Conservation (phyloP, 2,888 invertebrate genomes). For the Pachydiplax longipennis region DNA sequence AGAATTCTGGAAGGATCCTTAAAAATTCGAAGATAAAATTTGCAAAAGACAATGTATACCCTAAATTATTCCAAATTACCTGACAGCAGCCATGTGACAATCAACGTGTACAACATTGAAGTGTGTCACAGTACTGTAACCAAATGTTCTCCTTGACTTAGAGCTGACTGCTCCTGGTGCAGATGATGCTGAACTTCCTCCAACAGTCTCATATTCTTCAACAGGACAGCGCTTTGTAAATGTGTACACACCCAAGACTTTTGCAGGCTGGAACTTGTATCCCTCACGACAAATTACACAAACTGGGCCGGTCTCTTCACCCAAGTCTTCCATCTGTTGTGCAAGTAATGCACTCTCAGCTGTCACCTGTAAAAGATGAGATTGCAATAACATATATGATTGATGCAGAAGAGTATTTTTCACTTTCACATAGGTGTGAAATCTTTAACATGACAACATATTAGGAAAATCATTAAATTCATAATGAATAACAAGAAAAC, state of each 20-base stretch:
- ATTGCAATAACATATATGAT: not conserved
- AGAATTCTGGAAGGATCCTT: no score
- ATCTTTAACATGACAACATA: no score
- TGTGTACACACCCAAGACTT: slow-evolving; percentile 95
- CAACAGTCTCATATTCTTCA: slow-evolving; percentile 82
- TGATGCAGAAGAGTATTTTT: no score
- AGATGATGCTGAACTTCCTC: not conserved
- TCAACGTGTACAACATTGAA: slow-evolving; percentile 98
- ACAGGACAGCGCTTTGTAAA: slow-evolving; percentile 94
- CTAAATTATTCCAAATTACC: slow-evolving; percentile 61
- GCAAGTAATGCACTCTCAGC: slow-evolving; percentile 84
- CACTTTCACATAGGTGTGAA: no score
- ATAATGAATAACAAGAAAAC: no score
- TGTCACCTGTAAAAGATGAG: slow-evolving; percentile 65
- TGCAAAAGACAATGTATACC: not conserved
- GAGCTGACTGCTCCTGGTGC: slow-evolving; percentile 11
- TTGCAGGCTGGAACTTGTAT: slow-evolving; percentile 92
- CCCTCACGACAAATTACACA: slow-evolving; percentile 99
- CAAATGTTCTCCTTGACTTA: slow-evolving; percentile 87
- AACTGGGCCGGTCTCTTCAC: slow-evolving; percentile 93
- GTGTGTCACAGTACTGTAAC: slow-evolving; percentile 95
- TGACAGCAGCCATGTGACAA: slow-evolving; percentile 96
- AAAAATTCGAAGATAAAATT: no score
- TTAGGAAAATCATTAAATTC: no score
- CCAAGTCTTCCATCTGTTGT: slow-evolving; percentile 92